Percentiles rank a stretch among this genome's conserved stretches.
phyloP scores from a whole-genome alignment of 2,888 invertebrate species.

The Teinopalpus imperialis region DNA sequence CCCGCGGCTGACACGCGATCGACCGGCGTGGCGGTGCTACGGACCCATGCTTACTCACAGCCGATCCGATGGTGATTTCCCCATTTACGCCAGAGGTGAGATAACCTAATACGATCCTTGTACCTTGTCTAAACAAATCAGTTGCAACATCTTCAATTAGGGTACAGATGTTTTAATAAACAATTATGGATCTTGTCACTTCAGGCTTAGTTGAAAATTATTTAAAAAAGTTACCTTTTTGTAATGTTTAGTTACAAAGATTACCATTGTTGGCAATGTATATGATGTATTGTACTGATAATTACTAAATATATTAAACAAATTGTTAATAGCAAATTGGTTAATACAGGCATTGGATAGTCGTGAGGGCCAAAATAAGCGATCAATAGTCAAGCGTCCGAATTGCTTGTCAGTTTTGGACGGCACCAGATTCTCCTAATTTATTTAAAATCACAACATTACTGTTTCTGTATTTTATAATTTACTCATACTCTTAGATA shows the following conservation, averaged over 20 bases:
- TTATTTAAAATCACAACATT: no score
- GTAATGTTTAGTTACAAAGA: conserved; percentile 6
- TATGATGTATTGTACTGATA: neutral
- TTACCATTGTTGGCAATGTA: neutral
- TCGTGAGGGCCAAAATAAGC: conserved; percentile 40
- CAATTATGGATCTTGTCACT: no score
- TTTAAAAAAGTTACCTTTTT: conserved; percentile 10
- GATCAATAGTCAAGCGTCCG: conserved; percentile 51
- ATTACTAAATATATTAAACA: no score
- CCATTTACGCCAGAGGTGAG: conserved; percentile 90
- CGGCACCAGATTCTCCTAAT: no score
- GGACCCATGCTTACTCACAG: conserved; percentile 92
- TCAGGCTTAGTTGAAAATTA: no score
- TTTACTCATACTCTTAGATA: no score
- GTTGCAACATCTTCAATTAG: no score
- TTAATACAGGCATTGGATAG: conserved; percentile 41
- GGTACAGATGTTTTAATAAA: no score
- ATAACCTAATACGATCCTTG: neutral
- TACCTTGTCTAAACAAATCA: no score
- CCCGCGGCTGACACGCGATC: conserved; percentile 74
- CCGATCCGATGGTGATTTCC: conserved; percentile 93
- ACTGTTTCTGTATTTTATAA: no score
- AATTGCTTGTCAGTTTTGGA: conserved; percentile 37
- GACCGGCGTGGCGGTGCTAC: conserved; percentile 83
- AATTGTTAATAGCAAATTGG: conserved; percentile 28